These are phyloP conservation scores for Enoplosus armatus DNA, from an alignment of 2,797 vertebrate genomes.

Conservation along the genomic window DNA sequence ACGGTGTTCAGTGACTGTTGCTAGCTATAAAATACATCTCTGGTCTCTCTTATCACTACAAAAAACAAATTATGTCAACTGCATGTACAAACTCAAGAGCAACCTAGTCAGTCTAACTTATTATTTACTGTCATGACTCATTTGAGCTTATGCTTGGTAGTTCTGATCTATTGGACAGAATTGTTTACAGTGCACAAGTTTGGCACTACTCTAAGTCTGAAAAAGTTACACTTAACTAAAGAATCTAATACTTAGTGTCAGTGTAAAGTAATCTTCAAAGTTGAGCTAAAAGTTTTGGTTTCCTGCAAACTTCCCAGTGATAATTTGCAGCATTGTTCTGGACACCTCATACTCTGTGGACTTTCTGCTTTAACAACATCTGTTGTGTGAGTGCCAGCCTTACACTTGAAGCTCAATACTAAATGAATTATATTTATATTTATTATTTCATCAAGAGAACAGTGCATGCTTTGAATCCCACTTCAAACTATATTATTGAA, in stretches of 20 bases:
- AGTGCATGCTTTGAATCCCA: no score
- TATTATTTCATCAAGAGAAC: no score
- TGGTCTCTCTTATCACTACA: not conserved
- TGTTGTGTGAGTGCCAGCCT: slow-evolving; percentile 1
- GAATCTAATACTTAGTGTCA: not conserved
- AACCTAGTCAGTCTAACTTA: not conserved
- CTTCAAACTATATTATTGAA: no score
- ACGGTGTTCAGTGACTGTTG: not conserved
- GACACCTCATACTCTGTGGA: slow-evolving; percentile 18
- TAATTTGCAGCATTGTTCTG: slow-evolving; percentile 3
- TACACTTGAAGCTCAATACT: slow-evolving; percentile 6
- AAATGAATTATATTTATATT: slow-evolving; percentile 46
- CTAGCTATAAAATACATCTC: not conserved
- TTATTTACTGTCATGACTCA: not conserved
- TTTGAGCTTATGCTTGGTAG: not conserved
- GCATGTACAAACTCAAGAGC: not conserved
- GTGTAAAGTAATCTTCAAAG: not conserved
- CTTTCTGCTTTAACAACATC: slow-evolving; percentile 43
- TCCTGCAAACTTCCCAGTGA: not conserved
- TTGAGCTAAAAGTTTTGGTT: not conserved
- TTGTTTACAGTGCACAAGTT: not conserved
- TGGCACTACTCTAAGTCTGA: not conserved
- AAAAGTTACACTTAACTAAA: not conserved
- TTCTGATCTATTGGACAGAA: not conserved
- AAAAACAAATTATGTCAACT: not conserved